Evolutionary conservation across 2,888 invertebrate genomes (phyloP).

Genomic region (Neoitamus cyanurus): DNA sequence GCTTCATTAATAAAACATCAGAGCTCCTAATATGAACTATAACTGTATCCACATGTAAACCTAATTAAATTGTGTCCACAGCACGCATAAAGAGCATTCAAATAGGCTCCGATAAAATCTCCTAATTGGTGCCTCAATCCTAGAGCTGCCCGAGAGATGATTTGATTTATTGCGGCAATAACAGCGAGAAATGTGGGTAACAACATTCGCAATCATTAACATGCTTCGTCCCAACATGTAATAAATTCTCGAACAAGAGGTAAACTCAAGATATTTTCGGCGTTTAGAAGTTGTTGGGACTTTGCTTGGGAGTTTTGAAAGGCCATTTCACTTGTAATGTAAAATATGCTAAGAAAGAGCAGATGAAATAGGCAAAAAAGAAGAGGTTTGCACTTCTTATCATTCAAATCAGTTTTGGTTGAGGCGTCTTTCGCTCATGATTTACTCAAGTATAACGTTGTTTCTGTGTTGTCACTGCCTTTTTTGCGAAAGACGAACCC

Average conservation of each 20-base stretch:
- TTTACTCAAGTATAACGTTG: neutral
- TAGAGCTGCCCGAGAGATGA: neutral
- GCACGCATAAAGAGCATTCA: neutral
- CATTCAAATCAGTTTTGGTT: neutral
- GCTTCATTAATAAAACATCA: neutral
- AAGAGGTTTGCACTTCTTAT: neutral
- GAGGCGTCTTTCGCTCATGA: neutral
- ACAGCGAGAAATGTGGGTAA: neutral
- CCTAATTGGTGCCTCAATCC: neutral
- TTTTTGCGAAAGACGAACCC: neutral
- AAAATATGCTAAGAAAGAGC: neutral
- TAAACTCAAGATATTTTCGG: neutral
- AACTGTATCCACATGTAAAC: neutral
- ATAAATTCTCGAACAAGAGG: neutral
- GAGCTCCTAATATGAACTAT: neutral
- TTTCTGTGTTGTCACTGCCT: neutral
- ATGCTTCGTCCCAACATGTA: neutral
- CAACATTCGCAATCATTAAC: neutral
- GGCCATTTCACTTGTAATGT: neutral
- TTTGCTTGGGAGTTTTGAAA: neutral
- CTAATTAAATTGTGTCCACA: neutral
- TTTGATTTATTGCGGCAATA: neutral
- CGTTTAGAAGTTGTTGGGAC: neutral
- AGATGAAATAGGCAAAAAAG: neutral
- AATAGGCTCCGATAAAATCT: neutral